Percentiles rank a stretch among this genome's conserved stretches.
phyloP scores from a whole-genome alignment of 2,888 invertebrate genomes.

The Dicranocentrus wangi region DNA sequence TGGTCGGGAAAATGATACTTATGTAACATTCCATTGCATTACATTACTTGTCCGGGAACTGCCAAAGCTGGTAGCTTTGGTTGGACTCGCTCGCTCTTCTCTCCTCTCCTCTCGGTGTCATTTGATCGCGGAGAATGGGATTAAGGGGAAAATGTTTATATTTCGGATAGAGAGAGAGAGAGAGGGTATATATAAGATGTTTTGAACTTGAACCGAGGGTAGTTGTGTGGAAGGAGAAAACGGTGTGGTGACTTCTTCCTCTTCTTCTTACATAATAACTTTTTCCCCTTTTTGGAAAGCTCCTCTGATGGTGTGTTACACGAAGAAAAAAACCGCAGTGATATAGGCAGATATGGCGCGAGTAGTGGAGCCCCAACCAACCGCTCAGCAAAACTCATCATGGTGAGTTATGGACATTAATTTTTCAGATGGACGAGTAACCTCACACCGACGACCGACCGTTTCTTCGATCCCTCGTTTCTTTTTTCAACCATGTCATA shows the following conservation, averaged over 20 bases:
- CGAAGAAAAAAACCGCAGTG: slow-evolving; percentile 22
- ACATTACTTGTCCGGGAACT: slow-evolving; percentile 28
- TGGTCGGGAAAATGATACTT: slow-evolving; percentile 58
- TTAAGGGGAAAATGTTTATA: neutral
- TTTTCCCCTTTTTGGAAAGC: slow-evolving; percentile 54
- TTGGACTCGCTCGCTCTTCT: too few relatives aligned
- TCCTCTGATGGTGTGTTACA: slow-evolving; percentile 1
- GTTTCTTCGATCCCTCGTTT: too few relatives aligned
- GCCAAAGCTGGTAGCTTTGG: neutral
- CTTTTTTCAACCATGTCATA: too few relatives aligned
- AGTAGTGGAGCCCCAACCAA: slow-evolving; percentile 29
- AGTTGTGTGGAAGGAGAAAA: slow-evolving; percentile 25
- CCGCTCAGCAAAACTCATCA: slow-evolving; percentile 70
- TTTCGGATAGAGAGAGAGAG: neutral
- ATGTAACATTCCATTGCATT: slow-evolving; percentile 48
- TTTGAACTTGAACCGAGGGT: slow-evolving; percentile 53
- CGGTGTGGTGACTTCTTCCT: slow-evolving; percentile 53
- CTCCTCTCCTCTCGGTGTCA: slow-evolving; percentile 34
- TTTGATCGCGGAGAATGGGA: slow-evolving; percentile 48
- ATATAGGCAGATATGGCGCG: neutral
- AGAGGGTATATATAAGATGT: too few relatives aligned
- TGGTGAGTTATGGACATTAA: slow-evolving; percentile 73
- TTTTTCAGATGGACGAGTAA: slow-evolving; percentile 71
- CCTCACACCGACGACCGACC: too few relatives aligned
- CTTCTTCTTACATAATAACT: slow-evolving; percentile 48